phyloP scores from a whole-genome alignment of 2,797 vertebrate genomes.

The Masticophis lateralis region DNA sequence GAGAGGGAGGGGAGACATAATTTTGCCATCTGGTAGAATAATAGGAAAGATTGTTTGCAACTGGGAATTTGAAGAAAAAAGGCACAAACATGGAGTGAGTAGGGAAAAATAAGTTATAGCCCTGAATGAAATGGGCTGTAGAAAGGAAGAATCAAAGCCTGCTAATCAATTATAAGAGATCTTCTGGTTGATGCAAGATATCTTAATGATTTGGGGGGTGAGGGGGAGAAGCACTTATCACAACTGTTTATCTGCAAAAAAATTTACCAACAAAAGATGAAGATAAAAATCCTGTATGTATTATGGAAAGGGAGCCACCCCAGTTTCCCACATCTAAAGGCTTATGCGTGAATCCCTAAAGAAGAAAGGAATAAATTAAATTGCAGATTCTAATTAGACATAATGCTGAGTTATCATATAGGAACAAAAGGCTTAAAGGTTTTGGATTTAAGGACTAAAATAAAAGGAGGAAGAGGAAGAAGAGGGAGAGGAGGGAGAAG shows the following conservation, averaged over 20 bases:
- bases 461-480: background rate
- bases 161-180: background rate
- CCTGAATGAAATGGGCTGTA: background rate
- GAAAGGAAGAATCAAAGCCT: background rate
- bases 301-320: background rate
- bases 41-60: background rate
- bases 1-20: background rate
- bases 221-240: background rate
- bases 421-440: background rate
- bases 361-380: background rate
- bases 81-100: background rate
- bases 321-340: background rate
- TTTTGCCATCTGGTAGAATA: background rate
- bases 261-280: background rate
- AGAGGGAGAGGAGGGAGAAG: too few relatives aligned
- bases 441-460: background rate
- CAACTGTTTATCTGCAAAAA: background rate
- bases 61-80: background rate
- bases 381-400: background rate
- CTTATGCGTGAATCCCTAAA: background rate
- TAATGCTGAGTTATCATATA: background rate
- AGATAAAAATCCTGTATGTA: background rate
- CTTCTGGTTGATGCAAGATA: background rate
- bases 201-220: background rate
- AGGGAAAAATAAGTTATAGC: background rate